Conservation (phyloP, 2,888 invertebrate genomes). For the Heliconius charithonia region DNA sequence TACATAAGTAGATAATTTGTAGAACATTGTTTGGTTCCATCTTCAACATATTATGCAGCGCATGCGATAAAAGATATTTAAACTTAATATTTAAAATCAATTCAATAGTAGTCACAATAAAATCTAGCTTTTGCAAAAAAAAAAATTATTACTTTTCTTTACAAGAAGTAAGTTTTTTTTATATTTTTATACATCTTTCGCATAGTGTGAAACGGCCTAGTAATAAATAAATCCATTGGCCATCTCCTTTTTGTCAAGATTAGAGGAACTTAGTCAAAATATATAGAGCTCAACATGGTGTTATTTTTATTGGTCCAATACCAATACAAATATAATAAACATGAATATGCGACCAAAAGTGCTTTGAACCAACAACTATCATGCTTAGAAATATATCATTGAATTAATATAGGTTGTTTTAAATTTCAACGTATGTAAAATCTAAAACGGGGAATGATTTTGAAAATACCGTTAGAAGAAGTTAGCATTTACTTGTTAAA, state of each 20-base stretch:
- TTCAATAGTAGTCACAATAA: too few relatives aligned
- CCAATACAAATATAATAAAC: background rate
- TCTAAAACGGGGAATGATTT: background rate
- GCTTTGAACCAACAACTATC: background rate
- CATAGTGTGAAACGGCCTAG: background rate
- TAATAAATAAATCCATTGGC: background rate
- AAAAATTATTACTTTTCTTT: background rate
- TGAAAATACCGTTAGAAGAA: background rate
- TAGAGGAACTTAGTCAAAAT: background rate
- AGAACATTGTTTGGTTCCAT: too few relatives aligned
- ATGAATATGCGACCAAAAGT: background rate
- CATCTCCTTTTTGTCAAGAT: background rate
- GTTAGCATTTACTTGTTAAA: slow-evolving; percentile 5
- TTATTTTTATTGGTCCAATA: background rate
- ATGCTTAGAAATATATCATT: background rate
- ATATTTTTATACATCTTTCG: too few relatives aligned
- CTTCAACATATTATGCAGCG: too few relatives aligned
- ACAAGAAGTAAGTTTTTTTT: background rate
- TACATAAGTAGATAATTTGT: too few relatives aligned
- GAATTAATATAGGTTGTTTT: background rate
- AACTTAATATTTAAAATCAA: too few relatives aligned
- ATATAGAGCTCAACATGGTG: background rate
- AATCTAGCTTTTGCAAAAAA: too few relatives aligned
- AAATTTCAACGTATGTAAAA: background rate
- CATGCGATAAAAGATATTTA: too few relatives aligned